A percentile compares a stretch with the other conserved stretches of the same genome.
phyloP scores from a whole-genome alignment of 2,113 vertebrate species.

The Hypomesus transpacificus region DNA sequence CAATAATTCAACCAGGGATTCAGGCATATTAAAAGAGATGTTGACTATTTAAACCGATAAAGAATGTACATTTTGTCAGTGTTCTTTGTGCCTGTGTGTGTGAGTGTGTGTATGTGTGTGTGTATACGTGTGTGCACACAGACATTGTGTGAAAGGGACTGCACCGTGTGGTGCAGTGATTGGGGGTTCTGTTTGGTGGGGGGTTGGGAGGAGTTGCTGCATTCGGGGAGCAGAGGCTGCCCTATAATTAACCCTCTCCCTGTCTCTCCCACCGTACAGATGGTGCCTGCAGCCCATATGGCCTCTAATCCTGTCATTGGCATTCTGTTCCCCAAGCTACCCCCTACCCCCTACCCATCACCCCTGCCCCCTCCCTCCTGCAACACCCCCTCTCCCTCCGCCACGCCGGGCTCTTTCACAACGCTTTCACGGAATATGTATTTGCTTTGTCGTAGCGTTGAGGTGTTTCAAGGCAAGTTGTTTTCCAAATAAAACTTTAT shows the following conservation, averaged over 20 bases:
- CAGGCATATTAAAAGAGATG: background rate
- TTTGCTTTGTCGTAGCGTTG: slow-evolving; percentile 28
- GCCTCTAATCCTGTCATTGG: slow-evolving; percentile 80
- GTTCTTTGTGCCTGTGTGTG: too few species aligned
- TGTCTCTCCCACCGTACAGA: slow-evolving; percentile 76
- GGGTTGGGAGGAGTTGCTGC: slow-evolving; percentile 59
- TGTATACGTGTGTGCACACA: slow-evolving; percentile 56
- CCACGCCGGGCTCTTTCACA: slow-evolving; percentile 26
- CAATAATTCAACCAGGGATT: too few species aligned
- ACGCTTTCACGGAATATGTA: slow-evolving; percentile 48
- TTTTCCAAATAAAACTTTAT: too few species aligned
- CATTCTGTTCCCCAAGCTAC: slow-evolving; percentile 69
- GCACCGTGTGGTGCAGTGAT: slow-evolving; percentile 67
- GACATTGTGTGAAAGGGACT: slow-evolving; percentile 56
- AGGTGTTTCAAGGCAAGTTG: too few species aligned
- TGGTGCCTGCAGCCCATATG: slow-evolving; percentile 80
- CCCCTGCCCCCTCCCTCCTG: slow-evolving; percentile 33
- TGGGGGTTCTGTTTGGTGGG: slow-evolving; percentile 60
- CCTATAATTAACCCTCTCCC: slow-evolving; percentile 82
- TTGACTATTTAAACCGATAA: slow-evolving; percentile 42
- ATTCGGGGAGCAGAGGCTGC: slow-evolving; percentile 67
- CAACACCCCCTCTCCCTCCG: slow-evolving; percentile 24
- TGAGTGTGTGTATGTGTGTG: slow-evolving; percentile 9
- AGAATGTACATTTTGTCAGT: too few species aligned
- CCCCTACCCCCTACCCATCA: slow-evolving; percentile 50